Conservation (phyloP, 2,113 vertebrate genomes). For the Tetrao urogallus region DNA sequence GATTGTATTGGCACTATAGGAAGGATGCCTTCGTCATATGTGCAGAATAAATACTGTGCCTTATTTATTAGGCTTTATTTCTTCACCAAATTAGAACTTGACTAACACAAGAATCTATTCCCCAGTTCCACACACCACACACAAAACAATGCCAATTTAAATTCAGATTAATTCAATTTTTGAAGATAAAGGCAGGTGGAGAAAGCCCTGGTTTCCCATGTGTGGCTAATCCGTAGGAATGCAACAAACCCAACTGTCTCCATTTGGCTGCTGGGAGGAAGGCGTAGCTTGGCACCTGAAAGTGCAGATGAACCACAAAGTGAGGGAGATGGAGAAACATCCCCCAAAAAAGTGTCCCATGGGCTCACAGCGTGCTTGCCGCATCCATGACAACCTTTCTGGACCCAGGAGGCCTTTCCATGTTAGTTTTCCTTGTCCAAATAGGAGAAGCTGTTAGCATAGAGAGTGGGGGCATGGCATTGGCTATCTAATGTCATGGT, state of each 20-base stretch:
- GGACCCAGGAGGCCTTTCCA: background rate
- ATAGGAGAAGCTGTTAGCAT: background rate
- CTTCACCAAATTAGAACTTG: constrained; percentile 18
- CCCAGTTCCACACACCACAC: background rate
- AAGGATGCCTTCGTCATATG: background rate
- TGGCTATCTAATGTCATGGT: background rate
- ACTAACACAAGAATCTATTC: constrained; percentile 48
- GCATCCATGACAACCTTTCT: background rate
- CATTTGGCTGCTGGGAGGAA: background rate
- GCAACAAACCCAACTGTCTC: background rate
- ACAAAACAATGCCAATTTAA: constrained; percentile 23
- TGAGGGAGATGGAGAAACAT: background rate
- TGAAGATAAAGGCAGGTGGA: background rate
- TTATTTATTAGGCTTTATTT: constrained; percentile 51
- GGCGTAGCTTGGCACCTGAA: background rate
- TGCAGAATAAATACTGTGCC: constrained; percentile 8
- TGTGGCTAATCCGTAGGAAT: background rate
- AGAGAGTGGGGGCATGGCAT: background rate
- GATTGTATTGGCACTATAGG: background rate
- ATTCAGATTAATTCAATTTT: constrained; percentile 23
- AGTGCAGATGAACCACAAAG: background rate
- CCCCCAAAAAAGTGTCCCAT: background rate
- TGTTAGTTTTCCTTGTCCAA: background rate
- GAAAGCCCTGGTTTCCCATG: background rate
- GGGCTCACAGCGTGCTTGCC: background rate